phyloP scores from a whole-genome alignment of 2,113 vertebrate species.

The Rattus rattus region DNA sequence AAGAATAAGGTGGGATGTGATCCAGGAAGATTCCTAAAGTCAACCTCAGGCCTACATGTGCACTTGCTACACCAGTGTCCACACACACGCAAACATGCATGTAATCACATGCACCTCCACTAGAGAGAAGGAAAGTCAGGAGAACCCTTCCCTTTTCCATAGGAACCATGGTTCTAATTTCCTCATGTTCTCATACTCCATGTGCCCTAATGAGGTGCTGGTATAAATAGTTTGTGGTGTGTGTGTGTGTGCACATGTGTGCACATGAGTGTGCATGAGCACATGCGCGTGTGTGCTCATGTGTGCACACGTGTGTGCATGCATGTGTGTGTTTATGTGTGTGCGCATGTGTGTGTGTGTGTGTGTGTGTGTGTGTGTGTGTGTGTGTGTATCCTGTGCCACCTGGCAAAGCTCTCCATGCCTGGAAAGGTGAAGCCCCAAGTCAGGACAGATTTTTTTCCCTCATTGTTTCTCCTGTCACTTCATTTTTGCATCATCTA shows the following conservation, averaged over 20 bases:
- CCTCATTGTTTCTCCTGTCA: neutral
- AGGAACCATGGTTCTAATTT: neutral
- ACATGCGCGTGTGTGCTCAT: neutral
- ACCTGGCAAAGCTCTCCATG: neutral
- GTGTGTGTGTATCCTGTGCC: neutral
- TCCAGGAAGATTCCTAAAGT: neutral
- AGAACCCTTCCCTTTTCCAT: rapidly evolving
- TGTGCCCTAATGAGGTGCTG: slow-evolving; percentile 71
- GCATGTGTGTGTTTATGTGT: neutral
- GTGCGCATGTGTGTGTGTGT: neutral
- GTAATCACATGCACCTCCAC: neutral
- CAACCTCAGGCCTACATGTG: neutral
- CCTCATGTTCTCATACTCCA: neutral
- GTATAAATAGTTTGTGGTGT: too few species aligned
- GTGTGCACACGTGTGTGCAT: neutral
- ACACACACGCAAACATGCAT: neutral
- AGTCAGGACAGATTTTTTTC: neutral
- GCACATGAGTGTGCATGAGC: too few species aligned
- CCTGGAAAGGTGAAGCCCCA: neutral
- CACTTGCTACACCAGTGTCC: neutral
- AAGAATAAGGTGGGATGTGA: neutral
- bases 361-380: neutral
- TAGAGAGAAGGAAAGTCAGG: slow-evolving; percentile 62
- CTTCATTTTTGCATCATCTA: neutral
- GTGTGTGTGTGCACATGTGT: neutral